A percentile compares a stretch with the other conserved stretches of the same genome.
Evolutionary conservation across 2,113 vertebrate genomes (phyloP).

Genomic region (Piaya cayana): DNA sequence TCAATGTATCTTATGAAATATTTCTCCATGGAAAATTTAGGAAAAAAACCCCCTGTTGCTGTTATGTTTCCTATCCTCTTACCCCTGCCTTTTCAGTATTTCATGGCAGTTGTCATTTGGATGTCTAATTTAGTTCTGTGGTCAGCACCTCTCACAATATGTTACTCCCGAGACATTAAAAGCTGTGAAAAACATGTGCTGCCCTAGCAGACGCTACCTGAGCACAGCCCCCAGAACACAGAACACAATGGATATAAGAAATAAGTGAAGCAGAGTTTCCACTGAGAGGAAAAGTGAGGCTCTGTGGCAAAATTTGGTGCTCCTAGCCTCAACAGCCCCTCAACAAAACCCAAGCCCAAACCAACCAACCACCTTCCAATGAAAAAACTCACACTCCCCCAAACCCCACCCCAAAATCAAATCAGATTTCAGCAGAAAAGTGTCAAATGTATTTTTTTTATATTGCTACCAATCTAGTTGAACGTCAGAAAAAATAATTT

Average conservation of each 20-base stretch:
- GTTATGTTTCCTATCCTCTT: background rate
- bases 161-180: background rate
- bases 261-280: background rate
- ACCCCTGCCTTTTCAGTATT: background rate
- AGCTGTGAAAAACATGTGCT: background rate
- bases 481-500: background rate
- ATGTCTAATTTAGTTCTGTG: background rate
- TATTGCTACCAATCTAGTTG: background rate
- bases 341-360: background rate
- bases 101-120: background rate
- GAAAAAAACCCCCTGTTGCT: background rate
- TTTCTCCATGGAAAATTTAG: background rate
- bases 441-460: background rate
- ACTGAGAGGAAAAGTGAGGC: background rate
- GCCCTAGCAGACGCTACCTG: background rate
- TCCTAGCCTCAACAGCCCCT: background rate
- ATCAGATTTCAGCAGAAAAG: background rate
- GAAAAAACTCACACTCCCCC: no score
- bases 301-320: background rate
- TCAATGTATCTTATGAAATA: background rate
- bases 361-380: background rate
- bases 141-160: background rate
- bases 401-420: background rate
- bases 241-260: background rate
- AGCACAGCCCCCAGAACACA: background rate